Evolutionary conservation across 2,888 invertebrate species (phyloP).

Genomic region (Perizoma flavofasciatum): DNA sequence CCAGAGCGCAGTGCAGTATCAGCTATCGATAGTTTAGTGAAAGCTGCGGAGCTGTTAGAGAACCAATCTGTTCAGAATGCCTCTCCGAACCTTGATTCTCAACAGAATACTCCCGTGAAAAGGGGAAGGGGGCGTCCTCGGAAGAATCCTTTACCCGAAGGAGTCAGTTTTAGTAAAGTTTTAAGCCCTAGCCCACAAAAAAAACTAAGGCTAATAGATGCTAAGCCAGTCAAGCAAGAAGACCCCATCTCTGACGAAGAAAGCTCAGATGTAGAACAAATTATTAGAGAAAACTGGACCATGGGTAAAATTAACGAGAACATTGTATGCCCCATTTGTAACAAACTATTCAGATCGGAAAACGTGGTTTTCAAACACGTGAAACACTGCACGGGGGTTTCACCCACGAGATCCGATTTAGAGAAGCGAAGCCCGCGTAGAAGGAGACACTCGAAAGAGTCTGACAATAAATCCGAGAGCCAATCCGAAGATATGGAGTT

Average conservation of each 20-base stretch:
- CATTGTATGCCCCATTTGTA: slow-evolving; percentile 78
- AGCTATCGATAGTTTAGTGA: slow-evolving; percentile 76
- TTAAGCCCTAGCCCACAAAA: slow-evolving; percentile 68
- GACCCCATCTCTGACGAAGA: slow-evolving; percentile 53
- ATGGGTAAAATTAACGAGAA: slow-evolving; percentile 83
- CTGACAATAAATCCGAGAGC: slow-evolving; percentile 57
- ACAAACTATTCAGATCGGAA: slow-evolving; percentile 77
- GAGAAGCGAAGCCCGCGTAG: slow-evolving; percentile 64
- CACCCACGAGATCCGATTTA: slow-evolving; percentile 74
- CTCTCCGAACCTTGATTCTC: slow-evolving; percentile 44
- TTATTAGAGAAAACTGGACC: slow-evolving; percentile 76
- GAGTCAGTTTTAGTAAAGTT: slow-evolving; percentile 47
- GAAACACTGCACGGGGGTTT: slow-evolving; percentile 78
- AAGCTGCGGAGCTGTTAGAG: slow-evolving; percentile 76
- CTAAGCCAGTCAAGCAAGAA: slow-evolving; percentile 48
- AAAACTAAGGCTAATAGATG: slow-evolving; percentile 65
- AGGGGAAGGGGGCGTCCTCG: slow-evolving; percentile 76
- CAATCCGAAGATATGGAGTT: slow-evolving; percentile 58
- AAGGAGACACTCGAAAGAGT: slow-evolving; percentile 59
- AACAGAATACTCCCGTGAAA: slow-evolving; percentile 64
- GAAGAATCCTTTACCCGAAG: slow-evolving; percentile 71
- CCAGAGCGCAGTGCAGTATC: slow-evolving; percentile 56
- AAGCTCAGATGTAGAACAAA: slow-evolving; percentile 56
- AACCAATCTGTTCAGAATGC: slow-evolving; percentile 58
- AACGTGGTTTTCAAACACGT: slow-evolving; percentile 81